Evolutionary conservation across 2,113 vertebrate genomes (phyloP), one percentile per base, ranked within the genome.

Genomic region (Probosciger aterrimus): DNA sequence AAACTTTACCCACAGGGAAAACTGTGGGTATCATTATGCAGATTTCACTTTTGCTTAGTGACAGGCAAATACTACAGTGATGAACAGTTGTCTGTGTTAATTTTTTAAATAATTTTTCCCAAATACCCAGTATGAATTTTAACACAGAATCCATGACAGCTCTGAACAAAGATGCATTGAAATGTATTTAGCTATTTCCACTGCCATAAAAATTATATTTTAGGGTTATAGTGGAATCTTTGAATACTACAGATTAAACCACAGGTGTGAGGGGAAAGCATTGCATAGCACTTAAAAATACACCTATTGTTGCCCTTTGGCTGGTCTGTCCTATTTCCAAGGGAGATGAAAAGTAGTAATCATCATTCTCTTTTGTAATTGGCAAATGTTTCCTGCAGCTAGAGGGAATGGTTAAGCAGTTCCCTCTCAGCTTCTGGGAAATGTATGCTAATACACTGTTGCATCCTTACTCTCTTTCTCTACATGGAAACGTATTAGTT

Each of bases 1-100:
- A 85, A 53, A 52, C 6, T 62, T 59, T n/a, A 59, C 55, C 55
- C 23, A 27, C 4, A 71, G 43, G 71, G 50, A 75, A 82, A 81
- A 55, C 25, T 74, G 52, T 18, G 33, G 63, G 55, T 82, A 24
- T 64, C 41, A 69, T 76, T 86, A 92, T 71, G 77, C 49, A 95
- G 82, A 95, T 93, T 94, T 69, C n/a, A 46, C 24, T 95, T 94
- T 88, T 91, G 24, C 77, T 88, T 14, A 63, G 39, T 59, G 85
- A 77, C 53, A 77, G 20, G 46, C 41, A 94, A 84, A 59, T 93
- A 75, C 69, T 88, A 41, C 9, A 67, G 41, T 43, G 79, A 88
- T 91, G 63, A 92, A 75, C 31, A 83, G 33, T 47, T 78, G 30
- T 31, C 77, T 90, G 11, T 55, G 46, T 71, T 85, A 19, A 76